Conservation (phyloP, 2,888 invertebrate genomes). For the Acanthosoma haemorrhoidale region DNA sequence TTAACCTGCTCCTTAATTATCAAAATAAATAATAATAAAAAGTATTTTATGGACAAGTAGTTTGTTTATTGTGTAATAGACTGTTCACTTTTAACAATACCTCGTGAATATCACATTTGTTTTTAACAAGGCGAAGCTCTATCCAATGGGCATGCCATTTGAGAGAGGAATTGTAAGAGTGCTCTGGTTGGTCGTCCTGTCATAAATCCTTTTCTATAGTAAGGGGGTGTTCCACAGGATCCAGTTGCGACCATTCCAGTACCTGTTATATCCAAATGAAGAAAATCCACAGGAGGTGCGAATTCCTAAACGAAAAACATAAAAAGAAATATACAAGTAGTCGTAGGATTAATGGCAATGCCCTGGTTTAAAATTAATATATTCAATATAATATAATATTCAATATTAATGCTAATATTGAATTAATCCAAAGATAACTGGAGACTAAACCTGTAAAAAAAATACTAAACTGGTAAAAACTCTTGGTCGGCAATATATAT, state of each 20-base stretch:
- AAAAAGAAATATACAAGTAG: neutral
- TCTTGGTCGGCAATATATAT: no score
- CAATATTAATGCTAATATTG: no score
- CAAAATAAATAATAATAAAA: neutral
- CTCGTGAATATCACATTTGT: neutral
- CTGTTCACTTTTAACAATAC: neutral
- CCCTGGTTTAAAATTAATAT: no score
- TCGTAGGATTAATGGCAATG: no score
- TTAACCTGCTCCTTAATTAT: no score
- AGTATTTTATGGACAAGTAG: neutral
- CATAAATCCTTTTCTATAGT: conserved; percentile 58
- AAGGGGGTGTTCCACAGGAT: conserved; percentile 45
- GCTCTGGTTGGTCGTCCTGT: conserved; percentile 60
- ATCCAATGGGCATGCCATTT: conserved; percentile 40
- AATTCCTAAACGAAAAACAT: conserved; percentile 30
- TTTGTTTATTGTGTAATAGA: no score
- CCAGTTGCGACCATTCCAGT: conserved; percentile 32
- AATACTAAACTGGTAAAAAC: no score
- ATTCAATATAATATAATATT: no score
- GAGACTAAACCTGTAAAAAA: neutral
- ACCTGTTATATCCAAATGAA: conserved; percentile 35
- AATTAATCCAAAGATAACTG: neutral
- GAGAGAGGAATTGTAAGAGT: conserved; percentile 53
- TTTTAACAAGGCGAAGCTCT: conserved; percentile 9
- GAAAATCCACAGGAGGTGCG: conserved; percentile 33